These are phyloP conservation scores for Merodon equestris DNA, from an alignment of 2,888 invertebrate species.

Conservation along the genomic window DNA sequence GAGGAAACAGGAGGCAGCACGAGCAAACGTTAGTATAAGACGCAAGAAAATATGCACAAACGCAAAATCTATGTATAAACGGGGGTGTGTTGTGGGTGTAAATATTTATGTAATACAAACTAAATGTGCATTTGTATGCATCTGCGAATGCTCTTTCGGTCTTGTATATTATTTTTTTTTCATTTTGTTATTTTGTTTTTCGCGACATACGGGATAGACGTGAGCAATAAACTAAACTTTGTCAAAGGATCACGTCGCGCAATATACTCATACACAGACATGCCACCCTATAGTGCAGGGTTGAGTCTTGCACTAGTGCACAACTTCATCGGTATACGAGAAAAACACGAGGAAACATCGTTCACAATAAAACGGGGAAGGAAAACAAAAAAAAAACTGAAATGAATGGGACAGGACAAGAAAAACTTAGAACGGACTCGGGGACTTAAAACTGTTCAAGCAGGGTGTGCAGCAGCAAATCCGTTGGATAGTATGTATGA, in stretches of 20 bases:
- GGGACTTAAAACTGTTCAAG: conserved; percentile 38
- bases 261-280: conserved; percentile 36
- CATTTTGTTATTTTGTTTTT: conserved; percentile 18
- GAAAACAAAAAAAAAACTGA: conserved; percentile 26
- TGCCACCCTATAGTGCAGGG: conserved; percentile 39
- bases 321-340: too few relatives aligned
- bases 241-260: conserved; percentile 27
- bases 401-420: conserved; percentile 16
- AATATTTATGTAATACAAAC: conserved; percentile 31
- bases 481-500: conserved; percentile 47
- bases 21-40: not conserved
- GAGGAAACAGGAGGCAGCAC: conserved; percentile 6
- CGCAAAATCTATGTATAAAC: not conserved
- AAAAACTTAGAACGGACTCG: conserved; percentile 54
- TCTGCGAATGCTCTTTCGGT: not conserved
- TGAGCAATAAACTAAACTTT: conserved; percentile 44
- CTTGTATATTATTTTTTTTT: conserved; percentile 1
- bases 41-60: conserved; percentile 32
- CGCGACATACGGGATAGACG: conserved; percentile 20
- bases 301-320: conserved; percentile 39
- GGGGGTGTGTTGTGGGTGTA: conserved; percentile 17
- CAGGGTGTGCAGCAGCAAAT: conserved; percentile 40
- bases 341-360: conserved; percentile 55
- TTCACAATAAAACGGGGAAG: conserved; percentile 50
- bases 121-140: not conserved